phyloP scores from a whole-genome alignment of 1,140 invertebrate genomes.

The Lysiphlebus fabarum region DNA sequence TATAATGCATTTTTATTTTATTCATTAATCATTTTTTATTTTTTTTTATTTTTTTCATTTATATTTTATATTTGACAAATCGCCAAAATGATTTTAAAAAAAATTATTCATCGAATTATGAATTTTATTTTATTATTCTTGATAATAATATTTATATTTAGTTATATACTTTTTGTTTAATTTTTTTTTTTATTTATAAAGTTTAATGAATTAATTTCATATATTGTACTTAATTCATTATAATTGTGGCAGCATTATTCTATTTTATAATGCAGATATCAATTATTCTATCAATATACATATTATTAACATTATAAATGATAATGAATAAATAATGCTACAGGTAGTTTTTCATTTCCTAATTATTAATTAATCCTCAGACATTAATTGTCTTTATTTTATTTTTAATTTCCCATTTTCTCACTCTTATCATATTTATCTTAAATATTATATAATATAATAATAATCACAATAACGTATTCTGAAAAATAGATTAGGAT shows the following conservation, averaged over 20 bases:
- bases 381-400: constrained; percentile 38
- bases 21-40: constrained; percentile 4
- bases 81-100: no score
- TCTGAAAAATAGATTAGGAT: constrained; percentile 57
- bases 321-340: constrained; percentile 26
- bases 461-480: constrained; percentile 57
- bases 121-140: no score
- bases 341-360: constrained; percentile 1
- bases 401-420: constrained; percentile 28
- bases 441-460: constrained; percentile 50
- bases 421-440: constrained; percentile 34
- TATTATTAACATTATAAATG: constrained; percentile 31
- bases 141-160: constrained; percentile 27
- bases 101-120: no score
- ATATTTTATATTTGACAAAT: constrained; percentile 26
- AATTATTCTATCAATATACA: no score
- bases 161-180: constrained; percentile 20
- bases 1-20: constrained; percentile 32
- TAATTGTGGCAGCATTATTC: constrained; percentile 37
- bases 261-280: constrained; percentile 37
- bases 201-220: constrained; percentile 47
- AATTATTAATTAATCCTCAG: background rate
- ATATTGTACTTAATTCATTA: constrained; percentile 40
- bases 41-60: constrained; percentile 6
- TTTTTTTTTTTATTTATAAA: constrained; percentile 40